A percentile compares a stretch with the other conserved stretches of the same genome.
Evolutionary conservation across 2,113 vertebrate genomes (phyloP).

Genomic region (Sebastes fasciatus): DNA sequence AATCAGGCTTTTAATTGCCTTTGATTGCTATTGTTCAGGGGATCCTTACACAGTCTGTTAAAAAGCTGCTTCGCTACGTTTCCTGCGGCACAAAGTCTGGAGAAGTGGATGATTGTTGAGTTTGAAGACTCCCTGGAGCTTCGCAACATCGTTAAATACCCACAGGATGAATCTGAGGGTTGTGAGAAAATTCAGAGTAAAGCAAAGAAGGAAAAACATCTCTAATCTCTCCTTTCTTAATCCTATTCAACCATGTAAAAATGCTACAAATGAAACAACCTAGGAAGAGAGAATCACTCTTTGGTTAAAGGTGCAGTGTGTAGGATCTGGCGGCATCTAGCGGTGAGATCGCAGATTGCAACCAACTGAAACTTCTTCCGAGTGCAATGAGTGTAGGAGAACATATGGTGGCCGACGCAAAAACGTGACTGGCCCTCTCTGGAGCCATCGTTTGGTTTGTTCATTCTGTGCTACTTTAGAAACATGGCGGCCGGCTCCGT

Average conservation of each 20-base stretch:
- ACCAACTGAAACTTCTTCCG: too few relatives aligned
- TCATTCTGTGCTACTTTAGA: too few relatives aligned
- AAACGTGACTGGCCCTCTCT: too few relatives aligned
- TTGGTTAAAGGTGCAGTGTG: background rate
- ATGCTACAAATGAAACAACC: background rate
- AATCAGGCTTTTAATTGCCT: constrained; percentile 65
- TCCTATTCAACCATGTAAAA: too few relatives aligned
- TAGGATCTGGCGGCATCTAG: too few relatives aligned
- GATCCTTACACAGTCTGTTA: constrained; percentile 42
- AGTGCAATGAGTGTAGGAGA: too few relatives aligned
- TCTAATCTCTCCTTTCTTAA: background rate
- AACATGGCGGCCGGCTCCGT: too few relatives aligned
- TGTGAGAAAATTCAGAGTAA: background rate
- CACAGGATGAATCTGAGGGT: background rate
- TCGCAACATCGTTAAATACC: constrained; percentile 5
- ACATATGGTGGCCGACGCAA: too few relatives aligned
- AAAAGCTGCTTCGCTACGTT: constrained; percentile 38
- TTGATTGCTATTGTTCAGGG: constrained; percentile 38
- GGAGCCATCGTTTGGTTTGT: too few relatives aligned
- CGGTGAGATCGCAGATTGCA: too few relatives aligned
- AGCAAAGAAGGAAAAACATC: background rate
- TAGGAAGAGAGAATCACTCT: background rate
- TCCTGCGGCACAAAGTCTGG: constrained; percentile 8
- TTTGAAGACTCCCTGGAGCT: constrained; percentile 33
- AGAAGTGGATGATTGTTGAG: constrained; percentile 15